A percentile compares a stretch with the other conserved stretches of the same genome.
phyloP scores from a whole-genome alignment of 2,888 invertebrate genomes.

The Diplazon laetatorius region DNA sequence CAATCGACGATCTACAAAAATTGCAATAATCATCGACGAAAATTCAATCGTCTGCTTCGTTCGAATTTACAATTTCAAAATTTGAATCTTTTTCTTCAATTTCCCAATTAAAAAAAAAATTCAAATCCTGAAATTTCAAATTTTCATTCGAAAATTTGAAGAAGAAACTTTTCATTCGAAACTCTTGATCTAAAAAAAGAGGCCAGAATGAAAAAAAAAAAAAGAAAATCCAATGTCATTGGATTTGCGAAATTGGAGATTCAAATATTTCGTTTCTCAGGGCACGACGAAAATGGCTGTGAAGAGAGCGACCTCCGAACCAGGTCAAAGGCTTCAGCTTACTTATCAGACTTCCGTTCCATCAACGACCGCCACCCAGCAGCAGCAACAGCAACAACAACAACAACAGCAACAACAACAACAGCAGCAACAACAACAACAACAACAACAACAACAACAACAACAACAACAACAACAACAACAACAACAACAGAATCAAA shows the following conservation, averaged over 20 bases:
- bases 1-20: too few relatives aligned
- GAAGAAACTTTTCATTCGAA: too few relatives aligned
- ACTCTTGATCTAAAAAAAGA: too few relatives aligned
- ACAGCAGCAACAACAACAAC: conserved; percentile 74
- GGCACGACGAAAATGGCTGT: conserved; percentile 85
- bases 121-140: background rate
- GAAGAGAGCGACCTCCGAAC: conserved; percentile 89
- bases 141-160: too few relatives aligned
- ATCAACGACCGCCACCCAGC: conserved; percentile 72
- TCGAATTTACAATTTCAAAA: too few relatives aligned
- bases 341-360: conserved; percentile 80
- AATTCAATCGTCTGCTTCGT: too few relatives aligned
- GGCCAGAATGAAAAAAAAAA: too few relatives aligned
- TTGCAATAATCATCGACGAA: too few relatives aligned
- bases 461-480: conserved; percentile 57
- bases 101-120: too few relatives aligned
- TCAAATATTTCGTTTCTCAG: conserved; percentile 70
- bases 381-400: conserved; percentile 66
- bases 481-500: conserved; percentile 61
- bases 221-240: conserved; percentile 12
- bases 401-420: conserved; percentile 70
- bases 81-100: too few relatives aligned
- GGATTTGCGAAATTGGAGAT: conserved; percentile 4
- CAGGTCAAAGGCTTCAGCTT: conserved; percentile 86
- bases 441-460: conserved; percentile 65